Evolutionary conservation across 2,888 invertebrate species (phyloP).

Genomic region (Campoplex capitator): DNA sequence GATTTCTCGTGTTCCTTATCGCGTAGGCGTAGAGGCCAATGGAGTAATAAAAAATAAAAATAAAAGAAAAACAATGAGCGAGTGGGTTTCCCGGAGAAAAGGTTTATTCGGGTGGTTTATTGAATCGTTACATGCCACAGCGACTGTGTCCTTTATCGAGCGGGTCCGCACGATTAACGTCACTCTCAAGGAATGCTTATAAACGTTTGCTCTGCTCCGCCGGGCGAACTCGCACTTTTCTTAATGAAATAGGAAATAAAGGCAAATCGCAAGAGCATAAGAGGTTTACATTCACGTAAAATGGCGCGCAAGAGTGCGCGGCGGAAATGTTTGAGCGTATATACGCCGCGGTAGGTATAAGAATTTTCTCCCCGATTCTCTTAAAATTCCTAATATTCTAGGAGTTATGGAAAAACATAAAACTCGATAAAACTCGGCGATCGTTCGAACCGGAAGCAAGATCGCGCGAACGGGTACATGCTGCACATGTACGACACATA

Average conservation of each 20-base stretch:
- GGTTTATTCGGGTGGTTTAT: constrained; percentile 44
- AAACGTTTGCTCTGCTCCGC: background rate
- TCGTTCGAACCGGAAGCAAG: background rate
- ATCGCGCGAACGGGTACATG: background rate
- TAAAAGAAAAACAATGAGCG: constrained; percentile 8
- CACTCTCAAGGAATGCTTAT: constrained; percentile 15
- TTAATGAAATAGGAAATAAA: background rate
- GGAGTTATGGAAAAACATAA: background rate
- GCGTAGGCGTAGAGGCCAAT: background rate
- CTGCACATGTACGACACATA: constrained; percentile 6
- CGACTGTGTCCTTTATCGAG: constrained; percentile 11
- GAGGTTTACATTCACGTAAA: background rate
- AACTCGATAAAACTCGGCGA: background rate
- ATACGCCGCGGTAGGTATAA: too few species aligned
- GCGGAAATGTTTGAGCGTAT: too few species aligned
- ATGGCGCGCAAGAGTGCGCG: too few species aligned
- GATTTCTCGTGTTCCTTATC: constrained; percentile 5
- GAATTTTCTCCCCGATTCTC: background rate
- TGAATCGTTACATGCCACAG: constrained; percentile 48
- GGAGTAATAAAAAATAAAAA: constrained; percentile 1
- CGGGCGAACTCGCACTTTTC: too few species aligned
- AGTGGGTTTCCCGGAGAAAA: constrained; percentile 32
- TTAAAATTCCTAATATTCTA: background rate
- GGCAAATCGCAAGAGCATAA: background rate
- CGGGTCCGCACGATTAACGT: constrained; percentile 37